These are phyloP conservation scores for Conchocele bisecta DNA, from an alignment of 2,888 invertebrate genomes.

Conservation along the genomic window DNA sequence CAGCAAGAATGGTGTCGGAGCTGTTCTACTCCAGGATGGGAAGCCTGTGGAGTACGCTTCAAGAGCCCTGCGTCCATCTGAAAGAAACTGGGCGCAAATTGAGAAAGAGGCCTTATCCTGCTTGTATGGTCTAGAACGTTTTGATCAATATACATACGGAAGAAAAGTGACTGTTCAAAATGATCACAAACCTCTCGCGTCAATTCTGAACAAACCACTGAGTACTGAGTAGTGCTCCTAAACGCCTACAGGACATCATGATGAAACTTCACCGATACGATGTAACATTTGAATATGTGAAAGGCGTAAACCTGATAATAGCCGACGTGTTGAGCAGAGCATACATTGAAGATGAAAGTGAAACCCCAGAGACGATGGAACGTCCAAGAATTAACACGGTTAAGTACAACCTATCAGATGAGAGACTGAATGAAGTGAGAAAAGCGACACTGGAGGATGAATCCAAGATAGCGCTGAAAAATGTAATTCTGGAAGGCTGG, in stretches of 20 bases:
- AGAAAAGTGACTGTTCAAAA: constrained; percentile 25
- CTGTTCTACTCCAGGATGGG: constrained; percentile 54
- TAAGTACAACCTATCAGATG: constrained; percentile 25
- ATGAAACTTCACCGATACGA: constrained; percentile 52
- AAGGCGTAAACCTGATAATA: constrained; percentile 35
- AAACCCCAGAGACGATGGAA: too few species aligned
- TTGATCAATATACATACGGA: constrained; percentile 61
- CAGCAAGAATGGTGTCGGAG: constrained; percentile 49
- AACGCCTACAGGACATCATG: constrained; percentile 52
- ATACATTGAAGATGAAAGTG: not conserved
- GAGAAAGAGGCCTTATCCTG: constrained; percentile 55
- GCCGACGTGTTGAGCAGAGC: constrained; percentile 52
- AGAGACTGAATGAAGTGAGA: constrained; percentile 4
- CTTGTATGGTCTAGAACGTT: constrained; percentile 53
- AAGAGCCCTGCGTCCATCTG: constrained; percentile 39
- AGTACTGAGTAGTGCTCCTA: constrained; percentile 35
- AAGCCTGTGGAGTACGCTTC: constrained; percentile 56
- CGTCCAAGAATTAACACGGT: too few species aligned
- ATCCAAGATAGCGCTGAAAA: not conserved
- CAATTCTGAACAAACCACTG: constrained; percentile 16
- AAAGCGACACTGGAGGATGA: constrained; percentile 10
- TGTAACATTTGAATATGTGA: constrained; percentile 42
- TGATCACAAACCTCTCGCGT: constrained; percentile 31
- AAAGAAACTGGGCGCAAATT: constrained; percentile 62
- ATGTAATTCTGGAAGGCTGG: constrained; percentile 16